Evolutionary conservation across 2,113 vertebrate genomes (phyloP), one percentile per base, ranked within the genome.

Genomic region (Nycticebus coucang): DNA sequence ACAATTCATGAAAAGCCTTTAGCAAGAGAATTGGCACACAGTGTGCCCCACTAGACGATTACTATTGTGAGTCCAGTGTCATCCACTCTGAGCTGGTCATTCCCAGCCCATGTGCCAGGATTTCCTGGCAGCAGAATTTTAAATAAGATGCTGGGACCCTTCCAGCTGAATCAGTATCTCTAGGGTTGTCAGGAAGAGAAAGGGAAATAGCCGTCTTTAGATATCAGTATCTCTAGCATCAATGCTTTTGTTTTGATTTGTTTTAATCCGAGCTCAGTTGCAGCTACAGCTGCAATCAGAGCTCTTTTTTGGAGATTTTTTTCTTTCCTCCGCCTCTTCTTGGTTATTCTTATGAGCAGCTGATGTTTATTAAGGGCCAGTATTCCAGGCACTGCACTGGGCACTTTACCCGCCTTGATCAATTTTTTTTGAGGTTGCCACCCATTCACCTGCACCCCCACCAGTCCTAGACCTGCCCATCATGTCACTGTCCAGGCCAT

Each of bases 21-120:
- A 33, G 55, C 35, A 59, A 15, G 11, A 50, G 33, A 57, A 53
- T 2, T 0, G 24, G 35, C 26, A 53, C 19, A 0, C 0, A 1
- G 7, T 24, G 14, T 55, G 22, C 33, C 8, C n/a, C 11, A 0
- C 30, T 33, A 7, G 45, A 59, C 41, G 85, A 35, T 0, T 33
- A 30, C 59, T 78, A 21, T 10, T 21, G 5, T 33, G 53, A 68
- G 7, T n/a, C 7, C 18, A 13, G 9, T 15, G 19, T 10, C 28
- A 15, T 7, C 7, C 1, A 9, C 28, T 22, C 15, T 8, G 30
- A 5, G 14, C 18, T 13, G 24, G 24, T 22, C 1, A 28, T n/a
- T 64, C 57, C 75, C 22, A 22, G 2, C 3, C 50, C 35, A 6
- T 2, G 5, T 1, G 1, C 11, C 1, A 13, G 22, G 26, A 41